A percentile compares a stretch with the other conserved stretches of the same genome.
Conservation (phyloP, 2,797 vertebrate species). For the Enteromius treurensis region DNA sequence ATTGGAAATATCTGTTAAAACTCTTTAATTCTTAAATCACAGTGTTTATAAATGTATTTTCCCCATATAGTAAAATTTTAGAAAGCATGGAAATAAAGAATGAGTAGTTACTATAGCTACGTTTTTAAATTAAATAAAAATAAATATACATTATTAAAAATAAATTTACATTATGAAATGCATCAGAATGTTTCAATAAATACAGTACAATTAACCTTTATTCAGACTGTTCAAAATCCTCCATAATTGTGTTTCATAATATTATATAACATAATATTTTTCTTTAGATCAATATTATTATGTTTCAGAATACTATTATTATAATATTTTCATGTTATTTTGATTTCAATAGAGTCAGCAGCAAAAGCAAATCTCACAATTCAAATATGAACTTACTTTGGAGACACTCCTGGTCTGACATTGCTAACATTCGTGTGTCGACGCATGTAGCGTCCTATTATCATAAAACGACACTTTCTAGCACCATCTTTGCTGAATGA, state of each 20-base stretch:
- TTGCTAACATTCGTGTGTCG: slow-evolving; percentile 48
- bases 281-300: not conserved
- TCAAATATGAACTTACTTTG: slow-evolving; percentile 61
- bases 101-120: not conserved
- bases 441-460: slow-evolving; percentile 30
- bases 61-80: not conserved
- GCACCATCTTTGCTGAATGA: not conserved
- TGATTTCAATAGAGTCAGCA: not conserved
- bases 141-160: not conserved
- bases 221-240: not conserved
- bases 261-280: too few species aligned
- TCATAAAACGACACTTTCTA: not conserved
- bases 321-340: not conserved
- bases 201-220: not conserved
- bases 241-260: not conserved
- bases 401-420: slow-evolving; percentile 8
- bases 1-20: not conserved
- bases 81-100: not conserved
- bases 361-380: not conserved
- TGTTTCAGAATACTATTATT: not conserved
- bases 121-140: not conserved
- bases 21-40: not conserved
- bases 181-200: not conserved
- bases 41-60: not conserved
- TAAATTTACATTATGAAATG: not conserved